phyloP scores from a whole-genome alignment of 1,140 invertebrate genomes.

The Belonocnema kinseyi region DNA sequence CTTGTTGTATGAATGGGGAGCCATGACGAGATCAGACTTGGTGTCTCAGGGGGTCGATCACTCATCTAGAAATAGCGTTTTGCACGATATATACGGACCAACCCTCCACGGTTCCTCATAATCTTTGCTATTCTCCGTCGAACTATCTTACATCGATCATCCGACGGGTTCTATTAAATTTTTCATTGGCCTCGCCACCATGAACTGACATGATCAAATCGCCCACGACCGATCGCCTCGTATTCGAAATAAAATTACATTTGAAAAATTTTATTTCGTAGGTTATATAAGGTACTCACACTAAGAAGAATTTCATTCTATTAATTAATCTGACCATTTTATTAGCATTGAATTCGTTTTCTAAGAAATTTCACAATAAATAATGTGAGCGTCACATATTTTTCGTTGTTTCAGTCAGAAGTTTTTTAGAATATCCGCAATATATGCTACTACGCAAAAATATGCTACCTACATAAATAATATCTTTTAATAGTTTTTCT shows the following conservation, averaged over 20 bases:
- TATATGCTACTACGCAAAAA: too few species aligned
- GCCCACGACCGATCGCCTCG: conserved; percentile 1
- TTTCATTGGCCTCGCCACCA: conserved; percentile 54
- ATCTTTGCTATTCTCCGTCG: conserved; percentile 67
- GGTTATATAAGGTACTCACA: too few species aligned
- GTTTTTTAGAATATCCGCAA: too few species aligned
- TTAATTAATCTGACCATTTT: too few species aligned
- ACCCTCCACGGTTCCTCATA: conserved; percentile 66
- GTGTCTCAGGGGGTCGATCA: conserved; percentile 68
- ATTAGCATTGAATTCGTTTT: too few species aligned
- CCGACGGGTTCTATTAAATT: conserved; percentile 65
- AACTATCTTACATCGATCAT: conserved; percentile 72
- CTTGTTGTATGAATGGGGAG: conserved; percentile 53
- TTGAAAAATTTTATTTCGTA: background rate
- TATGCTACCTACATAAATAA: too few species aligned
- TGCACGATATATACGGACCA: conserved; percentile 50
- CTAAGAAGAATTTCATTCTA: too few species aligned
- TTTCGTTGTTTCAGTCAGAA: too few species aligned
- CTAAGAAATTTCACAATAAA: too few species aligned
- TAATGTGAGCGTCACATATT: too few species aligned
- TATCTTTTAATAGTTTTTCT: too few species aligned
- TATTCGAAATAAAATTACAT: conserved; percentile 20
- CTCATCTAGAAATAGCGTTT: conserved; percentile 68
- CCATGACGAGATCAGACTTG: conserved; percentile 59
- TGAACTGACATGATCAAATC: conserved; percentile 25